Base-by-base conservation (phyloP, 1,140 invertebrate genomes). In the Parapsyche elsis region DNA sequence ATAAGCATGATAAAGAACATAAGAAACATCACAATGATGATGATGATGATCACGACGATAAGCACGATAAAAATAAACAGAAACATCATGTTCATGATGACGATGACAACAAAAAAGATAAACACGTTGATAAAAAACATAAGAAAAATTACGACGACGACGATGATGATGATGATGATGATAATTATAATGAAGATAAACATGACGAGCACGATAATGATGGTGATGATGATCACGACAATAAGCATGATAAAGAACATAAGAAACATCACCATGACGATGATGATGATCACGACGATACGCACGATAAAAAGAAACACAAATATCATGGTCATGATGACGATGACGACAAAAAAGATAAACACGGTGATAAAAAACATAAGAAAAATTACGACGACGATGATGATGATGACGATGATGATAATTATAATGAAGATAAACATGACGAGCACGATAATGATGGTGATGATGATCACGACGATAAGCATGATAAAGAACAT, bases 281-380 rank as follows among this genome's bases (percentile, higher is more conserved):
- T 46, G 70, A 71, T 71, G 70, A 71, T 16, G 70, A 71, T 30
- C 2, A 71, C 21, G 26, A 71, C 4, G 23, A 71, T 46, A 21
- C 26, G 9, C 14, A 44, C n/a, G 70, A 14, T 5, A 71, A 38
- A 30, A 21, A 71, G n/a, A 14, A 44, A n/a, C 4, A 38, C 5
- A 71, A 38, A 5, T 1, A 46, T 5, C 2, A 71, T 71, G 24
- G 9, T 30, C 14, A 24, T 14, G 26, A 71, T n/a, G 26, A 71
- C 7, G 70, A 12, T 71, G 26, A 71, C 9, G 44, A 21, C 12
- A 1, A 26, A 0, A 12, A 38, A 30, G 12, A 71, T 71, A 23
- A 23, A 21, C n/a, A 61, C 21, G 59, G 59, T 5, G 5, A 19
- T 9, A 19, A 19, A 4, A 61, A 61, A 61, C 2, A 19, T 61